These are phyloP conservation scores for Astropecten irregularis DNA, from an alignment of 53 echinoderm and acorn worm species.

Conservation along the genomic window DNA sequence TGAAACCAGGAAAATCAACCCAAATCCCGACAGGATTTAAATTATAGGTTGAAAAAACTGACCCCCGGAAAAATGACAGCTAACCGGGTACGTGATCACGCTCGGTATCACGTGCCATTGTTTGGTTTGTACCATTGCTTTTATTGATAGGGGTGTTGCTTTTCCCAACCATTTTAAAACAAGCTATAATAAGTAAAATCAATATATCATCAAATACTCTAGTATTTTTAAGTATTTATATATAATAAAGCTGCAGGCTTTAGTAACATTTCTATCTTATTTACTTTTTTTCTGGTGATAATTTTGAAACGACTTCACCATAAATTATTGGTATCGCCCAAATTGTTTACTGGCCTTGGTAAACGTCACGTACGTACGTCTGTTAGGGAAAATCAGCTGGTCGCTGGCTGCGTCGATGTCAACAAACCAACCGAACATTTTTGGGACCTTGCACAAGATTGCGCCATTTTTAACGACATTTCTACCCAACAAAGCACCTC, in stretches of 20 bases:
- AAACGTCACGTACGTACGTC: constrained; percentile 32
- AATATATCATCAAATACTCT: no score
- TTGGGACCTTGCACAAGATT: constrained; percentile 45
- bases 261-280: no score
- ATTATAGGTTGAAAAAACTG: background rate
- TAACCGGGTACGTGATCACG: constrained; percentile 23
- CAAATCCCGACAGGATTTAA: background rate
- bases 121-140: constrained; percentile 5
- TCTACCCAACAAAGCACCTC: background rate
- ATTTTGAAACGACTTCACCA: no score
- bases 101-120: constrained; percentile 44
- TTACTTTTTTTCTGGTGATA: no score
- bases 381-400: constrained; percentile 48
- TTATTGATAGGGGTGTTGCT: background rate
- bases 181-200: no score
- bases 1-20: no score
- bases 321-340: constrained; percentile 53
- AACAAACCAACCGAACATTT: constrained; percentile 44
- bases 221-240: no score
- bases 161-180: no score
- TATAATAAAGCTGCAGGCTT: no score
- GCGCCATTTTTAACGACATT: constrained; percentile 58
- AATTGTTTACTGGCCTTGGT: constrained; percentile 52
- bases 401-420: constrained; percentile 50
- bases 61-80: background rate